Evolutionary conservation across 1,140 invertebrate species (phyloP).

Genomic region (Megathymus violae): DNA sequence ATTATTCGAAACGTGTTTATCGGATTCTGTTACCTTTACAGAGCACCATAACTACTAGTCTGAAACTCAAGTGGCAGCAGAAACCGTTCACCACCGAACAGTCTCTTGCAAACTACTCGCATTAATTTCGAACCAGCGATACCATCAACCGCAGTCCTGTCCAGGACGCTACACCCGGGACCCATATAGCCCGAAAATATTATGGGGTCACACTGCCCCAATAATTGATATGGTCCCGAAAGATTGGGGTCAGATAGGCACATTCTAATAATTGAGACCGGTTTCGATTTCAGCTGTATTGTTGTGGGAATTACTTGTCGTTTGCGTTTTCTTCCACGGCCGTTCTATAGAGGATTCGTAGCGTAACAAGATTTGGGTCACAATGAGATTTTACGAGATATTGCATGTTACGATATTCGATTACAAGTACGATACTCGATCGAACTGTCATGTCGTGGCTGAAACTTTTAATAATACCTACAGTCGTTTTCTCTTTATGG

Average conservation of each 20-base stretch:
- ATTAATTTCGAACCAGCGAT: not conserved
- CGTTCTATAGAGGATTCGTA: not conserved
- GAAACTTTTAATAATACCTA: not conserved
- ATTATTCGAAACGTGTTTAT: too few relatives aligned
- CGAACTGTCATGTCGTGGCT: not conserved
- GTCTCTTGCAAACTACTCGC: constrained; percentile 2
- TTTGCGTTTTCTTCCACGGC: not conserved
- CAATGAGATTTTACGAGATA: not conserved
- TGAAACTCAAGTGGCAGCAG: not conserved
- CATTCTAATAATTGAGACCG: constrained; percentile 20
- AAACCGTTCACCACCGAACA: too few relatives aligned
- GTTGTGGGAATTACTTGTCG: constrained; percentile 10
- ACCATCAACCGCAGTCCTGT: constrained; percentile 6
- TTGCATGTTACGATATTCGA: not conserved
- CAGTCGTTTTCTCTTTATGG: not conserved
- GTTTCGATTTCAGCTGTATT: constrained; percentile 23
- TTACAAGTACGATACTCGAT: too few relatives aligned
- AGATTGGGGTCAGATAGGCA: constrained; percentile 16
- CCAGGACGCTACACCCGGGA: constrained; percentile 4
- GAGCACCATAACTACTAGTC: too few relatives aligned
- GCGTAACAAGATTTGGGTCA: not conserved
- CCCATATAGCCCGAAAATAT: constrained; percentile 8
- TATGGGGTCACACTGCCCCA: constrained; percentile 18
- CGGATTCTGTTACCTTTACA: too few relatives aligned
- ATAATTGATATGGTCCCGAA: constrained; percentile 20